Conservation (phyloP, 37 sponge, comb jelly and placozoan species). For the Cliona cf. orientalis region DNA sequence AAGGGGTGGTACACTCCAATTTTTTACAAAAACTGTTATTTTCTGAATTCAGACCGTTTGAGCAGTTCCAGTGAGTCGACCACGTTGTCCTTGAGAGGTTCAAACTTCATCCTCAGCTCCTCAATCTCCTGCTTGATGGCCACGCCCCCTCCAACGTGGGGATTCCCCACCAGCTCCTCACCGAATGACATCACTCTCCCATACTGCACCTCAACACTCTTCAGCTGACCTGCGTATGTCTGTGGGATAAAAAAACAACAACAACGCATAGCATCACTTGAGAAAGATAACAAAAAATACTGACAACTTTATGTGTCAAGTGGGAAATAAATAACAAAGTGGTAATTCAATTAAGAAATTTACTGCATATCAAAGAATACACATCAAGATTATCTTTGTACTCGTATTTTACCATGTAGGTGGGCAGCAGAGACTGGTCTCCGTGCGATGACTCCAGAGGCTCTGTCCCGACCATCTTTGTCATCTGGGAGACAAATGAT, state of each 20-base stretch:
- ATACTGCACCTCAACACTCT: constrained; percentile 41
- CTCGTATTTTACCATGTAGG: constrained; percentile 30
- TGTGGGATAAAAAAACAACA: not conserved
- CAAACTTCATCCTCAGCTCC: constrained; percentile 13
- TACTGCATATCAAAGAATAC: too few relatives aligned
- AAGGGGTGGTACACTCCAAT: too few relatives aligned
- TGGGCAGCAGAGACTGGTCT: constrained; percentile 37
- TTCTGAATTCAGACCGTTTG: too few relatives aligned
- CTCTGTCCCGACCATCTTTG: constrained; percentile 47
- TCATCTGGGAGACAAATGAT: constrained; percentile 40
- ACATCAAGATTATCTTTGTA: not conserved
- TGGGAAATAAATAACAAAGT: not conserved
- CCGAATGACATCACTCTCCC: constrained; percentile 7
- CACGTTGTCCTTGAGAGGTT: constrained; percentile 39
- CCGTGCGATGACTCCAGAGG: constrained; percentile 37
- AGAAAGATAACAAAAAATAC: not conserved
- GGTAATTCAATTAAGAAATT: too few relatives aligned
- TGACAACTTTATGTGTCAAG: not conserved
- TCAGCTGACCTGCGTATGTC: constrained; percentile 30
- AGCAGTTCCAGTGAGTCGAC: constrained; percentile 15
- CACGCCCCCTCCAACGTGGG: not conserved
- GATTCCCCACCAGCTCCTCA: constrained; percentile 7
- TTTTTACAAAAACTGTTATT: too few relatives aligned
- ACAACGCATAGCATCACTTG: not conserved
- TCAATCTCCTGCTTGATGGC: constrained; percentile 15